These are phyloP conservation scores for Erebia epiphron DNA, from an alignment of 2,888 invertebrate species.

Conservation along the genomic window DNA sequence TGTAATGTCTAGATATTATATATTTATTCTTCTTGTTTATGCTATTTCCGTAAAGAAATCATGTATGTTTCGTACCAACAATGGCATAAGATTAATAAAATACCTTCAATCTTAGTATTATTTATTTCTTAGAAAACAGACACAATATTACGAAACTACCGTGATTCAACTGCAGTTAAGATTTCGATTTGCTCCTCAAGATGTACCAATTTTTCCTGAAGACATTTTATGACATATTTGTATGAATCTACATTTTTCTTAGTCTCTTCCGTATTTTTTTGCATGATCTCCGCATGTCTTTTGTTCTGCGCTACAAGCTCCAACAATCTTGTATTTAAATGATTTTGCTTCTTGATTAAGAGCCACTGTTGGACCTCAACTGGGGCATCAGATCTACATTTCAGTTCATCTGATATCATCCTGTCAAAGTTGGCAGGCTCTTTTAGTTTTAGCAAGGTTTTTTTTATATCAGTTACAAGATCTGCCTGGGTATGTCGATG, in stretches of 20 bases:
- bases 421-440: conserved; percentile 62
- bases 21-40: neutral
- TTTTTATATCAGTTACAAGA: conserved; percentile 62
- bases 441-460: conserved; percentile 52
- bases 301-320: conserved; percentile 62
- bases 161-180: conserved; percentile 69
- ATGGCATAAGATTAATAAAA: conserved; percentile 13
- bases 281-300: conserved; percentile 61
- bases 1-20: neutral
- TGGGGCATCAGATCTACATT: conserved; percentile 58
- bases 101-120: neutral
- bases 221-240: conserved; percentile 71
- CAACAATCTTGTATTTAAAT: conserved; percentile 62
- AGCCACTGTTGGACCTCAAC: conserved; percentile 67
- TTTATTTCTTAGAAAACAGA: conserved; percentile 22
- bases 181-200: conserved; percentile 77
- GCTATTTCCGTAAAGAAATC: neutral
- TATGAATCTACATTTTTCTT: conserved; percentile 60
- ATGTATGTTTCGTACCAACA: neutral
- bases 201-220: conserved; percentile 74
- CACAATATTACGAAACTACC: conserved; percentile 45
- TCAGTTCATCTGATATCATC: conserved; percentile 61
- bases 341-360: conserved; percentile 70
- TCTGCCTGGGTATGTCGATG: conserved; percentile 60
- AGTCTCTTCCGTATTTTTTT: conserved; percentile 58